These are phyloP conservation scores for Atherinosoma microstoma DNA, from an alignment of 2,797 vertebrate species.

Conservation along the genomic window DNA sequence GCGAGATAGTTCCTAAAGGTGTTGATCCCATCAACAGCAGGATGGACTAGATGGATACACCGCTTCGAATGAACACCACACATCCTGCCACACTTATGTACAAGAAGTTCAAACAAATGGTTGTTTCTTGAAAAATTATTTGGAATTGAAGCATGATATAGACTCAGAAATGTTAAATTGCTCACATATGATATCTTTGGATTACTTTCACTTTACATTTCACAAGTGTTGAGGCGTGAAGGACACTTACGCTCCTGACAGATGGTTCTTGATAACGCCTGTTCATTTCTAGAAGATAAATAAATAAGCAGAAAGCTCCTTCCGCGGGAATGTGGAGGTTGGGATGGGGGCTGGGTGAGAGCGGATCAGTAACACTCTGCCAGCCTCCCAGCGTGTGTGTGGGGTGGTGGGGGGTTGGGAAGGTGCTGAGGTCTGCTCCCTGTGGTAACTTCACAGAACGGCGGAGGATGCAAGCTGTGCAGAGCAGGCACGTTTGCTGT, in stretches of 20 bases:
- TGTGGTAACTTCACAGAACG: conserved; percentile 54
- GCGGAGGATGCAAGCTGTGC: conserved; percentile 59
- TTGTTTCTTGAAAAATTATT: not conserved
- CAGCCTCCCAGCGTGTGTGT: conserved; percentile 31
- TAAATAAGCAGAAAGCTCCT: conserved; percentile 57
- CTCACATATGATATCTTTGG: conserved; percentile 29
- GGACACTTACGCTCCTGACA: conserved; percentile 52
- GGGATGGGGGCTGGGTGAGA: conserved; percentile 28
- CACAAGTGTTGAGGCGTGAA: conserved; percentile 53
- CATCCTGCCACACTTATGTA: not conserved
- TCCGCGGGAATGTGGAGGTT: conserved; percentile 36
- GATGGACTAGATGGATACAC: not conserved
- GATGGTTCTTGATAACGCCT: conserved; percentile 59
- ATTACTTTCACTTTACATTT: conserved; percentile 47
- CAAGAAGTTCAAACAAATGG: not conserved
- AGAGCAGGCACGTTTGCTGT: conserved; percentile 72
- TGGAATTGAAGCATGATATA: not conserved
- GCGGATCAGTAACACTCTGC: conserved; percentile 53
- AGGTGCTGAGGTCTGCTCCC: conserved; percentile 66
- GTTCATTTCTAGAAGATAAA: conserved; percentile 56
- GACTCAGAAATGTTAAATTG: conserved; percentile 14
- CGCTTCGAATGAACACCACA: conserved; percentile 16
- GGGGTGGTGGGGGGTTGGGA: conserved; percentile 9
- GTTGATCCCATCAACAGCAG: conserved; percentile 11
- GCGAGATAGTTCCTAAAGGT: conserved; percentile 13